These are phyloP conservation scores for Callimorpha dominula DNA, from an alignment of 2,888 invertebrate genomes.

Conservation along the genomic window DNA sequence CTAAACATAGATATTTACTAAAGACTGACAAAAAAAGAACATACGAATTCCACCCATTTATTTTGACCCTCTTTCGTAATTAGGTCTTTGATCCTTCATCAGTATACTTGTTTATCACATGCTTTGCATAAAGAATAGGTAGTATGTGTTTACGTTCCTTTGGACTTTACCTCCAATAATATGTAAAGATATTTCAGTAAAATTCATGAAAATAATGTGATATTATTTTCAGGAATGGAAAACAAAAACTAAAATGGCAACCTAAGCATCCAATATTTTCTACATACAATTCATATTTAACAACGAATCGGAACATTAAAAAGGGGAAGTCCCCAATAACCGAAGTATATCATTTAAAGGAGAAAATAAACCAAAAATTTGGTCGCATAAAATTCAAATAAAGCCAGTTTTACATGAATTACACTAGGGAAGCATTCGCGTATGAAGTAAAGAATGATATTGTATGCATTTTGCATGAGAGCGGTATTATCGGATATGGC, in stretches of 20 bases:
- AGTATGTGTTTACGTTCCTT: too few species aligned
- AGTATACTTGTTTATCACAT: too few species aligned
- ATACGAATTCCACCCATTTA: too few species aligned
- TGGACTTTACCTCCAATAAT: too few species aligned
- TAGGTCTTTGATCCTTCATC: too few species aligned
- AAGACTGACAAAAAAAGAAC: neutral
- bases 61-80: too few species aligned
- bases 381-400: conserved; percentile 82
- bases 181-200: too few species aligned
- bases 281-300: conserved; percentile 18
- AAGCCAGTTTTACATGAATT: conserved; percentile 84
- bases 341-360: conserved; percentile 37
- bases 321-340: conserved; percentile 30
- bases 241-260: neutral
- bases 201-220: neutral
- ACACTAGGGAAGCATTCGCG: conserved; percentile 75
- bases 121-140: too few species aligned
- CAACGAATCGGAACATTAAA: conserved; percentile 21
- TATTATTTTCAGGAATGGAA: neutral
- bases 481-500: conserved; percentile 82
- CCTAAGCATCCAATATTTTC: conserved; percentile 9
- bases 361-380: conserved; percentile 68
- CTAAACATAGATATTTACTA: neutral
- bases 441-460: conserved; percentile 84
- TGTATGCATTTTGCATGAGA: conserved; percentile 86